Base-by-base conservation (phyloP, 1,140 invertebrate species). In the Drosophila leontia region DNA sequence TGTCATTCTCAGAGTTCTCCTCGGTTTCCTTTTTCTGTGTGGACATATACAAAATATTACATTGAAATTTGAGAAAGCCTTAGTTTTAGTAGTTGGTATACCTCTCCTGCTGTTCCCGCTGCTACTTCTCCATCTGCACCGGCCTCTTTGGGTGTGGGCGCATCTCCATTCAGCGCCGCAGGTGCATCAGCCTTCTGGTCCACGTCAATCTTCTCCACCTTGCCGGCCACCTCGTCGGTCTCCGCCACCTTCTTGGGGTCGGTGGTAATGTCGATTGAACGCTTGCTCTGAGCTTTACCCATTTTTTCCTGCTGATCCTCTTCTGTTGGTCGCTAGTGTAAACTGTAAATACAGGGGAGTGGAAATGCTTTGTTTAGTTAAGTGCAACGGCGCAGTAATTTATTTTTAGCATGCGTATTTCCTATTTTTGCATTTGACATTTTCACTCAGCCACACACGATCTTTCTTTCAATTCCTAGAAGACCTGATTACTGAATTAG, bases 201-300 rank as follows among this genome's bases (percentile, higher is more conserved):
- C 23, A 95, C 96, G 62, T 96, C 95, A 79, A 97, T 95, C 91
- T 96, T 95, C 75, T 96, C 95, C 78, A 97, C 95, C 91, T 96
- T 95, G 37, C 94, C 95, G 80, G 95, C 95, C 71, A 95, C 95
- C 62, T 95, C 95, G 47, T 95, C 95, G 60, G 94, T 95, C 42
- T 94, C 94, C 55, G 94, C 94, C 72, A 95, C 95, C 87, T 96
- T 96, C 91, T 96, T 96, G 87, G 96, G 95, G 82, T 96, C 96
- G 91, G 96, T 96, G 78, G 95, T 96, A 93, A 97, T 97, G 91
- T 97, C 96, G 90, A 97, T 96, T 79, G 96, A 97, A 93, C 96
- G 95, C 93, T 96, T 97, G 93, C 96, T 97, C 94, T 97, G 96
- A 94, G 95, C 95, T 93, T 95, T 96, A 94, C 96, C 96, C 96